phyloP scores from a whole-genome alignment of 2,888 invertebrate genomes.

The Apotomis capreana region DNA sequence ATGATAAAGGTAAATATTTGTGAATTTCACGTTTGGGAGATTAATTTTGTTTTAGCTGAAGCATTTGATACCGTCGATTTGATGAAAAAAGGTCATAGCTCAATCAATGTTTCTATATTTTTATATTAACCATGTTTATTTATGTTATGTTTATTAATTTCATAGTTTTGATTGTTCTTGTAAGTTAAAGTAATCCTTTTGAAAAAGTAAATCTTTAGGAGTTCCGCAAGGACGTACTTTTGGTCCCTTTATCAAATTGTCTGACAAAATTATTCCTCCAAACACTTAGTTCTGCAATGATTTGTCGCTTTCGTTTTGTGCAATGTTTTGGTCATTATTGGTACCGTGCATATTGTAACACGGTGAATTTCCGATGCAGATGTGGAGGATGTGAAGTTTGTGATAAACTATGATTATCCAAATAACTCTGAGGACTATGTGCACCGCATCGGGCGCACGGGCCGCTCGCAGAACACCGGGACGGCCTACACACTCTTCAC shows the following conservation, averaged over 20 bases:
- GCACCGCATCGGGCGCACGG: slow-evolving; percentile 98
- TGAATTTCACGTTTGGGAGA: slow-evolving; percentile 53
- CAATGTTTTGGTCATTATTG: slow-evolving; percentile 15
- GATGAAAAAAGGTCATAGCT: background rate
- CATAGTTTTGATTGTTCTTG: background rate
- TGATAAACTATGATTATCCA: slow-evolving; percentile 99
- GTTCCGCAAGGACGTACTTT: slow-evolving; percentile 42
- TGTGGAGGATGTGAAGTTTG: slow-evolving; percentile 99
- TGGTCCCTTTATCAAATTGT: slow-evolving; percentile 20
- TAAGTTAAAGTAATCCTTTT: background rate
- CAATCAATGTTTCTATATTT: background rate
- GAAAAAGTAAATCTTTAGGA: background rate
- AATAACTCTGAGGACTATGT: slow-evolving; percentile 99
- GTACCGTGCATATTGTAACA: slow-evolving; percentile 13
- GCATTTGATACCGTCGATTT: slow-evolving; percentile 43
- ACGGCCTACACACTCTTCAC: slow-evolving; percentile 99
- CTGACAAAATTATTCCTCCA: slow-evolving; percentile 45
- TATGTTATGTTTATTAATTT: background rate
- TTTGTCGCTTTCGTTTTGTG: slow-evolving; percentile 42
- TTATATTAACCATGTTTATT: background rate
- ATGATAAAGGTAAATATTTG: slow-evolving; percentile 68
- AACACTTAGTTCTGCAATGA: slow-evolving; percentile 32
- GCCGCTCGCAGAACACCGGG: slow-evolving; percentile 95
- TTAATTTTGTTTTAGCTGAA: slow-evolving; percentile 47
- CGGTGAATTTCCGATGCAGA: slow-evolving; percentile 83